These are phyloP conservation scores for Craniophora ligustri DNA, from an alignment of 2,888 invertebrate species.

Conservation along the genomic window DNA sequence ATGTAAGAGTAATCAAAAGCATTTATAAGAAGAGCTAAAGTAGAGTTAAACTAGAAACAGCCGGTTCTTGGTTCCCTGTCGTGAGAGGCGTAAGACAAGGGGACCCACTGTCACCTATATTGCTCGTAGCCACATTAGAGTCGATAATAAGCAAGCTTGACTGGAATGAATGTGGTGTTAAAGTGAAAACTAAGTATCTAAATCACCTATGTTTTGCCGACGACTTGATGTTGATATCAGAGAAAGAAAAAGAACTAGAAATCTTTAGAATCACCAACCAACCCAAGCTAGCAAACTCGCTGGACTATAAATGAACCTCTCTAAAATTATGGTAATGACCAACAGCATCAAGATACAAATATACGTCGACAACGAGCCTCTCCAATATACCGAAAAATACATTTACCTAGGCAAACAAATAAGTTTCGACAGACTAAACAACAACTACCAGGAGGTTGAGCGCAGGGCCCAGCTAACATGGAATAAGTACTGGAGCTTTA, in stretches of 20 bases:
- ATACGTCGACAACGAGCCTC: background rate
- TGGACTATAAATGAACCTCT: slow-evolving; percentile 10
- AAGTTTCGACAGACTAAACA: background rate
- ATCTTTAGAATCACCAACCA: background rate
- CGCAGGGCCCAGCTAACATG: background rate
- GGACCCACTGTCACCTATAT: no score
- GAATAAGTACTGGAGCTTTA: no score
- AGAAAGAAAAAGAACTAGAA: background rate
- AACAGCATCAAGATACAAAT: slow-evolving; percentile 3
- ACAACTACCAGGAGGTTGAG: background rate
- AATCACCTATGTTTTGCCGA: slow-evolving; percentile 5
- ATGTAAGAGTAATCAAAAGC: no score
- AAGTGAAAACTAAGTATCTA: no score
- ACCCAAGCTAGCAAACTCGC: slow-evolving; percentile 1
- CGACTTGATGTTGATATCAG: slow-evolving; percentile 2
- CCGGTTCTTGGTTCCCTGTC: no score
- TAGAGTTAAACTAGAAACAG: no score
- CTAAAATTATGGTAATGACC: slow-evolving; percentile 8
- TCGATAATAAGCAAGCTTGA: no score
- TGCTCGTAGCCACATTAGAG: no score
- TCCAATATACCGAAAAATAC: slow-evolving; percentile 8
- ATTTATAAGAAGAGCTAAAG: no score
- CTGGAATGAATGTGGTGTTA: no score
- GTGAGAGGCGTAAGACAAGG: no score
- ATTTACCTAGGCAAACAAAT: background rate